Evolutionary conservation across 1,140 invertebrate species (phyloP), one percentile per base, ranked within the genome.

Genomic region (Polyergus mexicanus): DNA sequence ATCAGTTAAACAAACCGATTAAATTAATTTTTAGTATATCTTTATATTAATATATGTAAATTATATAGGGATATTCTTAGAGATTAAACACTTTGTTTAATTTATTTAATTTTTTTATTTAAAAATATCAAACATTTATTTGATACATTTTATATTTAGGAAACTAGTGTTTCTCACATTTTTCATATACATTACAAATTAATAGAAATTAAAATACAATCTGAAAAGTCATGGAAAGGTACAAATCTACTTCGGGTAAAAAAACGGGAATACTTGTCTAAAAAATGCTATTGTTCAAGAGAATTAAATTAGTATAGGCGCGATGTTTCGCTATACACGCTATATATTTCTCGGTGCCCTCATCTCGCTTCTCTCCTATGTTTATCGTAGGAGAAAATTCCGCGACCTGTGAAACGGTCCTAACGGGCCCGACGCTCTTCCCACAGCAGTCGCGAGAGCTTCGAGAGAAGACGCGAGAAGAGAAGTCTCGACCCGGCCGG

Each of bases 391-490:
- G 13, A 83, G 78, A 72, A 83, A 83, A 83, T 83, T 83, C 78
- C 78, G 78, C 58, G 66, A 72, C 54, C 68, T 60, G 76, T 56
- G 78, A 83, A 81, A 83, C 78, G 78, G 78, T 68, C 78, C 68
- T 83, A 83, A 83, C 78, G 78, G 78, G 28, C 38, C 78, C 38
- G 78, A 72, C 60, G 54, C 28, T 72, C 78, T 83, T 83, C 68
- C 78, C 78, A 72, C 78, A 83, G 56, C 69, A 68, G 58, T 56
- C 28, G 71, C 75, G 78, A 89, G 81, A 68, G 56, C 86, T 51
- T 65, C 62, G 88, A 41, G 65, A 28, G 19, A 44, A 56, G 66
- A 58, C 66, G 78, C 51, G 71, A 77, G 75, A 72, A 83, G 54
- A 83, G 54, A 75, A 62, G 60, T 75, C 65, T 63, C 69, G 87